These are phyloP conservation scores for Theretra japonica DNA, from an alignment of 2,888 invertebrate genomes.

Conservation along the genomic window DNA sequence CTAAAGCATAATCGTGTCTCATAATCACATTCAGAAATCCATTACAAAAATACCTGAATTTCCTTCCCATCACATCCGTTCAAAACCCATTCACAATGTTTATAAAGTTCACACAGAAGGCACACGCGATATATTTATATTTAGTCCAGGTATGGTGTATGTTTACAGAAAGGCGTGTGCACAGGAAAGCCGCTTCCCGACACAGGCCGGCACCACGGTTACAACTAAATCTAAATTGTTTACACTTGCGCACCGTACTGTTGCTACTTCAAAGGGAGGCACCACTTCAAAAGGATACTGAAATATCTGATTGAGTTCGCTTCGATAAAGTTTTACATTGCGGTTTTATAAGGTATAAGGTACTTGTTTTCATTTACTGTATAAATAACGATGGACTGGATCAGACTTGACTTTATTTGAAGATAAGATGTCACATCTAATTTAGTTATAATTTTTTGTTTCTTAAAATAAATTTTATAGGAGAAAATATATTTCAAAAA, in stretches of 20 bases:
- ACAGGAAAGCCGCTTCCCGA: conserved; percentile 16
- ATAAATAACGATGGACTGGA: too few species aligned
- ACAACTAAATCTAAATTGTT: conserved; percentile 25
- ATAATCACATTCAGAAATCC: too few species aligned
- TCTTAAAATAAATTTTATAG: too few species aligned
- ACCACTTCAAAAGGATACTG: conserved; percentile 2
- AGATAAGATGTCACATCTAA: too few species aligned
- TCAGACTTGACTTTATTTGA: too few species aligned
- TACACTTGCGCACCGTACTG: conserved; percentile 4
- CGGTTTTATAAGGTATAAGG: not conserved
- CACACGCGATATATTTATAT: not conserved
- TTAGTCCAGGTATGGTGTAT: conserved; percentile 8
- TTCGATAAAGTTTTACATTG: not conserved
- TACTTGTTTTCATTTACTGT: too few species aligned
- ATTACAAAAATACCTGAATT: too few species aligned
- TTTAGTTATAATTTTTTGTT: too few species aligned
- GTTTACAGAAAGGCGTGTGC: conserved; percentile 7
- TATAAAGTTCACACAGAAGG: not conserved
- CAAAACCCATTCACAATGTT: not conserved
- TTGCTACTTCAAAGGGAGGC: conserved; percentile 8
- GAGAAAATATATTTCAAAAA: too few species aligned
- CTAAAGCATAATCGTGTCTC: too few species aligned
- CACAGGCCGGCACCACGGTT: conserved; percentile 5
- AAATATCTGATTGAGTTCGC: not conserved
- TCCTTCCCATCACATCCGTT: too few species aligned